These are phyloP conservation scores for Luperina nickerlii DNA, from an alignment of 2,888 invertebrate genomes.

Conservation along the genomic window DNA sequence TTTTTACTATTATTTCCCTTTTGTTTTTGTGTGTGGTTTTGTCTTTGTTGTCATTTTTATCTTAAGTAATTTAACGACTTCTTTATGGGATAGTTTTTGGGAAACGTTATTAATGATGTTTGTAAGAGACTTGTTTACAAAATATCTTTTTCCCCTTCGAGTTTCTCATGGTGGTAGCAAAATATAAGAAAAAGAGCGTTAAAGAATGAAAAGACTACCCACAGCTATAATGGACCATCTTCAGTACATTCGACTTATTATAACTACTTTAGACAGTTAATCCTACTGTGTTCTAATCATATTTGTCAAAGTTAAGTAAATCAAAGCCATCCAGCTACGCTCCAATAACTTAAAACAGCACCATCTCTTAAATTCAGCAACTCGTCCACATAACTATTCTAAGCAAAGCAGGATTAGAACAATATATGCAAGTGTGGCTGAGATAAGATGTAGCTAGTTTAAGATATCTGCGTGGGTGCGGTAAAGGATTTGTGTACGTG, in stretches of 20 bases:
- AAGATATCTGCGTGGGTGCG: slow-evolving; percentile 67
- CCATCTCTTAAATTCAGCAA: slow-evolving; percentile 43
- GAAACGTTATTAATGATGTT: background rate
- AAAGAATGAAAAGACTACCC: background rate
- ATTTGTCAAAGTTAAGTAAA: slow-evolving; percentile 9
- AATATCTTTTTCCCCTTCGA: background rate
- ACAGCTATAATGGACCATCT: background rate
- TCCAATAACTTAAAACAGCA: slow-evolving; percentile 25
- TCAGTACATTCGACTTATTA: too few relatives aligned
- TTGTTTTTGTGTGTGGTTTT: slow-evolving; percentile 13
- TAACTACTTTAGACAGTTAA: background rate
- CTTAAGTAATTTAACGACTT: background rate
- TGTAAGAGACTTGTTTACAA: background rate
- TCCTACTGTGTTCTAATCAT: background rate
- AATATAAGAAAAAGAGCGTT: background rate
- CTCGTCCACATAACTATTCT: slow-evolving; percentile 34
- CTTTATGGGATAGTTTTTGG: background rate
- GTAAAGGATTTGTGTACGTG: slow-evolving; percentile 69
- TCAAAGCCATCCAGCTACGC: background rate
- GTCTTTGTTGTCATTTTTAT: background rate
- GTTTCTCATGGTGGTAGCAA: background rate
- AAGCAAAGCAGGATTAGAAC: slow-evolving; percentile 52
- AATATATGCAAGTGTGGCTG: slow-evolving; percentile 54
- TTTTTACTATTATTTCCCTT: slow-evolving; percentile 43
- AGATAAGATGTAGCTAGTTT: slow-evolving; percentile 67